Conservation (phyloP, 1,140 invertebrate genomes). For the Saccostrea glomerata region DNA sequence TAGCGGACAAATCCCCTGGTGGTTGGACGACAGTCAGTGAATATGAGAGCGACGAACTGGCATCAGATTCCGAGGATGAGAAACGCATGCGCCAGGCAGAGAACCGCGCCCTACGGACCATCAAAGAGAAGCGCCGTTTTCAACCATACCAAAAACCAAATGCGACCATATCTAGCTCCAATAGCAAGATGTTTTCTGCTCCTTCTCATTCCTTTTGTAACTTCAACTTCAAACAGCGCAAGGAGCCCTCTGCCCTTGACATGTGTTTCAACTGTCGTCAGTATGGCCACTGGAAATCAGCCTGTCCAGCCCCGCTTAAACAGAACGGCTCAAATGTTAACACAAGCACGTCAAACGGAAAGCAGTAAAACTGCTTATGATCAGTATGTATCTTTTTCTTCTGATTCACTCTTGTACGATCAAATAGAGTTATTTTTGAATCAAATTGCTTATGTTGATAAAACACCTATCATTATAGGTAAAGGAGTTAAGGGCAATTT, state of each 20-base stretch:
- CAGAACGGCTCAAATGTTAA: not conserved
- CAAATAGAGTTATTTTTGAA: not conserved
- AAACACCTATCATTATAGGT: not conserved
- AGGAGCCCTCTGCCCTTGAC: not conserved
- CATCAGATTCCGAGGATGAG: not conserved
- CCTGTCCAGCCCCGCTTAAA: not conserved
- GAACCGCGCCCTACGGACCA: not conserved
- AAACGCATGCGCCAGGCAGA: not conserved
- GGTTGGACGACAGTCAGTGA: conserved; percentile 4
- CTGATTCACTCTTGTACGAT: not conserved
- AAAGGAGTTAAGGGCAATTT: conserved; percentile 43
- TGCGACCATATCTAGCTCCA: not conserved
- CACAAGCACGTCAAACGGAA: not conserved
- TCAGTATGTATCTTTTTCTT: not conserved
- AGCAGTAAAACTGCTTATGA: not conserved
- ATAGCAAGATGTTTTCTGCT: not conserved
- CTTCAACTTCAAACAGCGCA: not conserved
- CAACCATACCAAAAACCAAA: too few species aligned
- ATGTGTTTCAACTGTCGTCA: not conserved
- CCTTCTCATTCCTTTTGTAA: not conserved
- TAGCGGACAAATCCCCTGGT: not conserved
- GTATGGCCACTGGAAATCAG: not conserved
- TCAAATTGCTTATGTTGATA: not conserved
- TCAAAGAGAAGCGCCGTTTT: too few species aligned
- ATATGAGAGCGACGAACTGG: conserved; percentile 5